Evolutionary conservation across 2,888 invertebrate species (phyloP).

Genomic region (Aporophyla nigra): DNA sequence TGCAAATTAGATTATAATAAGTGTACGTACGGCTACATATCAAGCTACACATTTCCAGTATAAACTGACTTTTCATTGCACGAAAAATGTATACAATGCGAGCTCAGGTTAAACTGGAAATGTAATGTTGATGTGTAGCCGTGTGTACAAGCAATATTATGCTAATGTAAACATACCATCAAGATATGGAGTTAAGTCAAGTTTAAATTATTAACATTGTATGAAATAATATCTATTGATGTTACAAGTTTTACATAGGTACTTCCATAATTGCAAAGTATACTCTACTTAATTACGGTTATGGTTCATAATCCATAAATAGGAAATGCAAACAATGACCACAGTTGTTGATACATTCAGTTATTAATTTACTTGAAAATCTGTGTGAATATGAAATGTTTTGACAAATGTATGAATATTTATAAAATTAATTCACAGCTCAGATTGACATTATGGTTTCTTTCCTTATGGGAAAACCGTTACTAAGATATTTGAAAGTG

Average conservation of each 20-base stretch:
- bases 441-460: conserved; percentile 14
- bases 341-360: conserved; percentile 12
- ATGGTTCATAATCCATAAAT: conserved; percentile 10
- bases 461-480: background rate
- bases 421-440: conserved; percentile 10
- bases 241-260: background rate
- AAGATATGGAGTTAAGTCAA: conserved; percentile 23
- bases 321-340: conserved; percentile 19
- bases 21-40: background rate
- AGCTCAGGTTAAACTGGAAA: no score
- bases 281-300: background rate
- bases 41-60: no score
- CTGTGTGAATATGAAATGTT: conserved; percentile 31
- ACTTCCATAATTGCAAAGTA: background rate
- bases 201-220: conserved; percentile 1
- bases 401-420: conserved; percentile 27
- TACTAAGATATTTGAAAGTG: background rate
- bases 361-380: conserved; percentile 25
- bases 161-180: conserved; percentile 9
- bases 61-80: no score
- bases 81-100: no score
- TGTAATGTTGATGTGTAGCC: no score
- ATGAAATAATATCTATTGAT: background rate
- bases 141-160: conserved; percentile 2
- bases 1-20: background rate